Percentiles rank a stretch among this genome's conserved stretches.
phyloP scores from a whole-genome alignment of 2,888 invertebrate genomes.

The Graphium colonna region DNA sequence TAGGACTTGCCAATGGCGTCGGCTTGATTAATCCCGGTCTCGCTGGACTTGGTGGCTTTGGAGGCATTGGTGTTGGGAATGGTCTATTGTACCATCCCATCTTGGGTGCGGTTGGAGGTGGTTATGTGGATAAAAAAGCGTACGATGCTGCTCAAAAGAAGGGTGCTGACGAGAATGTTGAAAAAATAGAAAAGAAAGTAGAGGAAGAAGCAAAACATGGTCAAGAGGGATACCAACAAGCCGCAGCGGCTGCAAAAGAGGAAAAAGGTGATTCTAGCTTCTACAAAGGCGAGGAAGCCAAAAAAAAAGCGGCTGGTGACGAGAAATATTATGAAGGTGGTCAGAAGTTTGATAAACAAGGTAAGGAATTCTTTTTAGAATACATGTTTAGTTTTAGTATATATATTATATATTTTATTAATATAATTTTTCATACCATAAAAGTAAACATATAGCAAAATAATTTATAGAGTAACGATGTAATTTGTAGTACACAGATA shows the following conservation, averaged over 20 bases:
- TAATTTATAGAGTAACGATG: too few relatives aligned
- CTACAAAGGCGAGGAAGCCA: constrained; percentile 77
- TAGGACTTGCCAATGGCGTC: constrained; percentile 40
- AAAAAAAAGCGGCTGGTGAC: constrained; percentile 80
- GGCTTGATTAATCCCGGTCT: constrained; percentile 56
- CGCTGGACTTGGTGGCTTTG: constrained; percentile 51
- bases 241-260: constrained; percentile 75
- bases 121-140: constrained; percentile 77
- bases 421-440: too few relatives aligned
- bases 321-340: constrained; percentile 81
- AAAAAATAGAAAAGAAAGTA: constrained; percentile 76
- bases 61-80: constrained; percentile 44
- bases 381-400: neutral
- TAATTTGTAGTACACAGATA: too few relatives aligned
- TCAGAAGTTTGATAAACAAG: constrained; percentile 79
- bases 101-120: constrained; percentile 59
- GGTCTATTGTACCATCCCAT: constrained; percentile 65
- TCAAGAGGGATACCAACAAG: constrained; percentile 78
- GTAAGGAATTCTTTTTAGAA: constrained; percentile 44
- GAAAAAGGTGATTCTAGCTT: constrained; percentile 76
- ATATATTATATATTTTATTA: constrained; percentile 27
- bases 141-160: constrained; percentile 81
- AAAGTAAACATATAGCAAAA: too few relatives aligned
- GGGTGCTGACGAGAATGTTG: constrained; percentile 74
- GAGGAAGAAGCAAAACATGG: constrained; percentile 79